A percentile compares a stretch with the other conserved stretches of the same genome.
phyloP scores from a whole-genome alignment of 2,888 invertebrate genomes.

The Esperia sulphurella region DNA sequence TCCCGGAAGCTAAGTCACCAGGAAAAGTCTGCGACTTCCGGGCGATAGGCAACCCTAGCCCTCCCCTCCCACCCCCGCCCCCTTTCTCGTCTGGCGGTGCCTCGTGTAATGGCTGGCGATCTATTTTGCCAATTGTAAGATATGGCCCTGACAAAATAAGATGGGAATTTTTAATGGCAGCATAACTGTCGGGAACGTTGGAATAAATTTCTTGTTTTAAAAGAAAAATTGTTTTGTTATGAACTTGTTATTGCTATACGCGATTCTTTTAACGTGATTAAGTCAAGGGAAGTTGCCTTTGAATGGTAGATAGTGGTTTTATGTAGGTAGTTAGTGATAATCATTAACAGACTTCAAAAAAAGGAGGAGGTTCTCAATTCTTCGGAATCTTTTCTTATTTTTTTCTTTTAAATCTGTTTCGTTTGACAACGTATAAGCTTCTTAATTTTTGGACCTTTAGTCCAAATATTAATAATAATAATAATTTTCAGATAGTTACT shows the following conservation, averaged over 20 bases:
- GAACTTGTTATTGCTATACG: conserved; percentile 19
- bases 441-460: too few relatives aligned
- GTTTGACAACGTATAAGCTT: too few relatives aligned
- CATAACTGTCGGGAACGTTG: conserved; percentile 40
- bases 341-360: too few relatives aligned
- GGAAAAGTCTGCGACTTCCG: neutral
- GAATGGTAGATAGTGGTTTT: neutral
- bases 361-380: too few relatives aligned
- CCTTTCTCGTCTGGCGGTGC: neutral
- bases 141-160: conserved; percentile 50
- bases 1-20: neutral
- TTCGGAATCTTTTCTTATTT: too few relatives aligned
- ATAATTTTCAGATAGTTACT: too few relatives aligned
- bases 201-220: conserved; percentile 33
- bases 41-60: conserved; percentile 1
- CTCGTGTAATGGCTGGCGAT: conserved; percentile 39
- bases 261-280: neutral
- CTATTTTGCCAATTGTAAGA: conserved; percentile 50
- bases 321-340: neutral
- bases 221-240: conserved; percentile 29
- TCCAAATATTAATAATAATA: too few relatives aligned
- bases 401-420: neutral
- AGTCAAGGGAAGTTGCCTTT: neutral
- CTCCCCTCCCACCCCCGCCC: conserved; percentile 9
- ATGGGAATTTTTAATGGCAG: conserved; percentile 48